These are phyloP conservation scores for Brachionus paranguensis DNA, from an alignment of 1,140 invertebrate species.

Conservation along the genomic window DNA sequence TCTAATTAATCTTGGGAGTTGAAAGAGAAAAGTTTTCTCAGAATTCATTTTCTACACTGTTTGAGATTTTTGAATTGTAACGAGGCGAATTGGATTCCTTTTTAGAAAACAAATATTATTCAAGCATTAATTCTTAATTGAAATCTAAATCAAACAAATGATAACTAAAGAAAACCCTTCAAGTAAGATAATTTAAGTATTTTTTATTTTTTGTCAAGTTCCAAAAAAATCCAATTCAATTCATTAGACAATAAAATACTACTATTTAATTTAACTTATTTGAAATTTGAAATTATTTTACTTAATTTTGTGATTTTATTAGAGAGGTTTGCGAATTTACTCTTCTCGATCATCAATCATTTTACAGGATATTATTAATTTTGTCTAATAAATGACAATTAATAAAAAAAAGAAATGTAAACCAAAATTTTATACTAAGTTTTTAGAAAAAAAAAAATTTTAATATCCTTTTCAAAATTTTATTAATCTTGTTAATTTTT, in stretches of 20 bases:
- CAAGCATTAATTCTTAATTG: constrained; percentile 25
- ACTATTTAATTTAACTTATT: not conserved
- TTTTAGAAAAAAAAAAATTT: not conserved
- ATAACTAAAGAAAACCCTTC: not conserved
- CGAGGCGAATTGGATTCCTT: not conserved
- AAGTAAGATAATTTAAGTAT: constrained; percentile 8
- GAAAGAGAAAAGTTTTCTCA: not conserved
- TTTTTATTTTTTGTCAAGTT: not conserved
- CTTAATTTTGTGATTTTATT: not conserved
- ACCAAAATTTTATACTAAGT: too few relatives aligned
- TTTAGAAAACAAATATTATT: constrained; percentile 13
- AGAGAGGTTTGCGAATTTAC: not conserved
- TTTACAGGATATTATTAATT: too few relatives aligned
- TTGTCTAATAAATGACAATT: too few relatives aligned
- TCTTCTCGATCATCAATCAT: too few relatives aligned
- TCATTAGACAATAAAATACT: not conserved
- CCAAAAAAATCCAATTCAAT: not conserved
- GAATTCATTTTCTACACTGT: not conserved
- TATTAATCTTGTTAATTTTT: not conserved
- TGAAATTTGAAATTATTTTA: not conserved
- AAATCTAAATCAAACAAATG: constrained; percentile 15
- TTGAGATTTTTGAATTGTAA: not conserved
- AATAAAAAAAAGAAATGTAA: too few relatives aligned
- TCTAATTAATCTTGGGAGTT: not conserved
- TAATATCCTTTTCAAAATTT: not conserved